These are phyloP conservation scores for Eupithecia insigniata DNA, from an alignment of 2,888 invertebrate genomes.

Conservation along the genomic window DNA sequence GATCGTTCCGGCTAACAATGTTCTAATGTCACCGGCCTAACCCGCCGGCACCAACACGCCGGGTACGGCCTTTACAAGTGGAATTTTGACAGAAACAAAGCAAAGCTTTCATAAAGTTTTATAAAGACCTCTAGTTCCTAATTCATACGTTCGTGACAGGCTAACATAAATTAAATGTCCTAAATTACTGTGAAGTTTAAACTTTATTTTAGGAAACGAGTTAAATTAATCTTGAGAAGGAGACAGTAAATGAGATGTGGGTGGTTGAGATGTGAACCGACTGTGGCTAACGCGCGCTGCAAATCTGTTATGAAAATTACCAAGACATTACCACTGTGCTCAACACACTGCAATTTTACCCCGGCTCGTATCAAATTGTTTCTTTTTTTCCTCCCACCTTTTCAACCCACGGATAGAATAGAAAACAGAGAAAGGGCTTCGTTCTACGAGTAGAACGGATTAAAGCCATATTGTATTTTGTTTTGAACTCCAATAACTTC, in stretches of 20 bases:
- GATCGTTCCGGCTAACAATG: no score
- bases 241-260: not conserved
- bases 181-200: constrained; percentile 7
- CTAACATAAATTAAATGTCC: constrained; percentile 5
- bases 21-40: no score
- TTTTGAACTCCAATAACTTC: not conserved
- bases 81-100: constrained; percentile 31
- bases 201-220: constrained; percentile 2
- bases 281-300: not conserved
- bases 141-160: constrained; percentile 24
- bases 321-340: not conserved
- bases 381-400: no score
- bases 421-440: not conserved
- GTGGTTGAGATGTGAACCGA: not conserved
- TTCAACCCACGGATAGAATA: not conserved
- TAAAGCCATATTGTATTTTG: not conserved
- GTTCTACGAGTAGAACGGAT: not conserved
- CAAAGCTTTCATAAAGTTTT: constrained; percentile 30
- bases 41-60: no score
- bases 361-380: not conserved
- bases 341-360: not conserved
- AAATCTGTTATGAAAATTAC: not conserved
- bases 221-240: not conserved
- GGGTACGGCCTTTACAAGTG: no score
- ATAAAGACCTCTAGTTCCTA: constrained; percentile 15